These are phyloP conservation scores for Sinotaia quadrata DNA, from an alignment of 2,888 invertebrate genomes.

Conservation along the genomic window DNA sequence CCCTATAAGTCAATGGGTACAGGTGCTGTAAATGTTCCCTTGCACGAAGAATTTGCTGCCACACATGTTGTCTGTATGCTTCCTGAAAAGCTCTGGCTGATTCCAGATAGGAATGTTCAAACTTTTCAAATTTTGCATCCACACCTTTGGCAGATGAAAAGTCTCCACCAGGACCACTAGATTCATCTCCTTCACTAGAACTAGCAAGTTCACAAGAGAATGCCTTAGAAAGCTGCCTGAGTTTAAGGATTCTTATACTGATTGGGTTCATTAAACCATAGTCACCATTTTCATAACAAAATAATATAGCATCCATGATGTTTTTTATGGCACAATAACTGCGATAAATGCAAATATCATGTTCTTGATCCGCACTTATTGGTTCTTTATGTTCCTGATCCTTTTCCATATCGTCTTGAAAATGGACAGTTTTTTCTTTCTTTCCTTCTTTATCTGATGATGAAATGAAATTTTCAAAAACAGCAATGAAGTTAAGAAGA, in stretches of 20 bases:
- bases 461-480: slow-evolving; percentile 1
- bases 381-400: slow-evolving; percentile 24
- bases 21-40: slow-evolving; percentile 53
- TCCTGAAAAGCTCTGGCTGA: slow-evolving; percentile 41
- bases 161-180: slow-evolving; percentile 26
- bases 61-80: slow-evolving; percentile 53
- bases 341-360: slow-evolving; percentile 61
- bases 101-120: not conserved
- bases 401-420: slow-evolving; percentile 37
- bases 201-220: slow-evolving; percentile 34
- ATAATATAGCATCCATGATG: slow-evolving; percentile 64
- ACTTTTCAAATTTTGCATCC: not conserved
- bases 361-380: slow-evolving; percentile 60
- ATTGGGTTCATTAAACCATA: slow-evolving; percentile 55
- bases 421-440: slow-evolving; percentile 54
- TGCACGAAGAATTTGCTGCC: slow-evolving; percentile 47
- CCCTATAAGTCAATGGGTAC: slow-evolving; percentile 64
- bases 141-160: not conserved
- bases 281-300: slow-evolving; percentile 55
- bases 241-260: slow-evolving; percentile 25
- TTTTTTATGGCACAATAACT: slow-evolving; percentile 65
- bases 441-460: slow-evolving; percentile 35
- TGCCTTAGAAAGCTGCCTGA: slow-evolving; percentile 25
- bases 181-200: slow-evolving; percentile 45
- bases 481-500: no score